These are phyloP conservation scores for Ciconia nigra DNA, from an alignment of 2,797 vertebrate genomes.

Conservation along the genomic window DNA sequence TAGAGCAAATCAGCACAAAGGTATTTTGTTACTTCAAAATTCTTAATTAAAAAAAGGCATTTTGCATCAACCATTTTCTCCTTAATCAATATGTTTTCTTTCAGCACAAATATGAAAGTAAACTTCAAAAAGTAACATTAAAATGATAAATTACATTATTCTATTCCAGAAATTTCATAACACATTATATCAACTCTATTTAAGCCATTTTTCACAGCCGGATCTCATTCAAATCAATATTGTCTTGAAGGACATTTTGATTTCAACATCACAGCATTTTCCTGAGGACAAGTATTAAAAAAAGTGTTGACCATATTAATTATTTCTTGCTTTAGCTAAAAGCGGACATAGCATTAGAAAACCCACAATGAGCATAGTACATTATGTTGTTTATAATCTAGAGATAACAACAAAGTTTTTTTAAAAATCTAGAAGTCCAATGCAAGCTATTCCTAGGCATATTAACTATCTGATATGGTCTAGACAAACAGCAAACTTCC, in stretches of 20 bases:
- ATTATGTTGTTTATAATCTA: not conserved
- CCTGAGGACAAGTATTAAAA: not conserved
- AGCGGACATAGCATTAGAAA: not conserved
- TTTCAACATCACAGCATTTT: constrained; percentile 14
- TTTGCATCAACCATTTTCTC: not conserved
- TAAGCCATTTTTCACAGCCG: not conserved
- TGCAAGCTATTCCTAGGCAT: not conserved
- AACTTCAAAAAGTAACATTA: constrained; percentile 11
- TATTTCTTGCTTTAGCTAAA: not conserved
- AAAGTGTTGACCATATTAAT: not conserved
- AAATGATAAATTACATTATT: constrained; percentile 8
- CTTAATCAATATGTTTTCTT: constrained; percentile 23
- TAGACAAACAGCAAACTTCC: not conserved
- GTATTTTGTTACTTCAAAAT: not conserved
- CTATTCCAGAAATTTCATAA: not conserved
- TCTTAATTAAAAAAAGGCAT: not conserved
- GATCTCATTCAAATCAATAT: constrained; percentile 17
- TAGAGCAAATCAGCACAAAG: not conserved
- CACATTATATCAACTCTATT: not conserved
- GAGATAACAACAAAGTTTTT: not conserved
- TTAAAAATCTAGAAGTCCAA: not conserved
- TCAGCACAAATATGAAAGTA: not conserved
- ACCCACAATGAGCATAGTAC: not conserved
- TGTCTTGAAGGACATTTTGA: not conserved
- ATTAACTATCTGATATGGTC: not conserved